Evolutionary conservation across 2,113 vertebrate genomes (phyloP), one percentile per base, ranked within the genome.

Genomic region (Uropsilus gracilis): DNA sequence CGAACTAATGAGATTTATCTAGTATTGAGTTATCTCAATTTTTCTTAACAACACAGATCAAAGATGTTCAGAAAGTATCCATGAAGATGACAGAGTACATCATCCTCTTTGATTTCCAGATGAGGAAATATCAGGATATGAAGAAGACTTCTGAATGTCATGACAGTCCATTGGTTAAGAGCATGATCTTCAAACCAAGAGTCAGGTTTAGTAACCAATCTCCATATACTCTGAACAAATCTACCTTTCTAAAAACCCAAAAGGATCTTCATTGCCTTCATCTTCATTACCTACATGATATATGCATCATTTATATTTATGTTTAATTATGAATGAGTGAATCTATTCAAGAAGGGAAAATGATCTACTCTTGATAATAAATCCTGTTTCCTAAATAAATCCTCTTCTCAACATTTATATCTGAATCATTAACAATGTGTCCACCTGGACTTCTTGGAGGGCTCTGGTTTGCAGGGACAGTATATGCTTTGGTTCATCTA

Each of bases 401-500:
- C 22, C 86, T 95, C 76, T 3, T 72, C 42, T 28, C 0, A 97
- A 16, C 20, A 30, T 64, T 42, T 71, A 42, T 3, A 88, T 96
- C 96, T 85, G 72, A 88, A 78, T 66, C 75, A 76, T 82, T 93
- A 88, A 63, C 69, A 92, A 63, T 91, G 96, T 93, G 89, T 89
- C 94, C 96, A 98, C 94, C 95, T 98, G 97, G 93, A 94, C 83
- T 94, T 91, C 68, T 96, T 90, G 82, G 96, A 95, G 53, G 89
- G 81, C 92, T 97, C 87, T 94, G 42, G 78, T 87, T 66, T 73
- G 55, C 87, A 84, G 77, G 97, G 95, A 97, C 96, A 37, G 85
- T 92, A 69, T 95, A 95, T 72, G 95, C 95, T 80, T 92, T 73
- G 95, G 97, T 94, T 97, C 97, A 98, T 97, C 96, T 93, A 88